A percentile compares a stretch with the other conserved stretches of the same genome.
phyloP scores from a whole-genome alignment of 2,113 vertebrate genomes.

The Dendropsophus ebraccatus region DNA sequence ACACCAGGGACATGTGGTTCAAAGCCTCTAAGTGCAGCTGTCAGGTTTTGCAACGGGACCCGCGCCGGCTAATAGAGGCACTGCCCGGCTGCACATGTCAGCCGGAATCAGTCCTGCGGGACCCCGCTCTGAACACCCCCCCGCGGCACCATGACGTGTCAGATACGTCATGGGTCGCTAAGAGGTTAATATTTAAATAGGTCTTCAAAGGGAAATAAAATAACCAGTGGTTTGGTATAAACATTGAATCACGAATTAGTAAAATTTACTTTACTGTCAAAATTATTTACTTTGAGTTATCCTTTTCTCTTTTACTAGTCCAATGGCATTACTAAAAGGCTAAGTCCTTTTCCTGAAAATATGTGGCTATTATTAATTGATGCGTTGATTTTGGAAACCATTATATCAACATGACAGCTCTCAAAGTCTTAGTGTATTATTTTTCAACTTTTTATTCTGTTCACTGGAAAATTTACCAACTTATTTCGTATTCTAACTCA shows the following conservation, averaged over 20 bases:
- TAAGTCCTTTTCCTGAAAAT: constrained; percentile 43
- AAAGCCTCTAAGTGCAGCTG: too few relatives aligned
- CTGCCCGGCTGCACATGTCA: too few relatives aligned
- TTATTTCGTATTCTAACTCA: constrained; percentile 48
- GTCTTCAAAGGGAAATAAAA: constrained; percentile 56
- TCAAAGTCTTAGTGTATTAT: constrained; percentile 32
- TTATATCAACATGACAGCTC: constrained; percentile 53
- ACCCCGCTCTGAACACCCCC: too few relatives aligned
- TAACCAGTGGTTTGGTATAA: constrained; percentile 50
- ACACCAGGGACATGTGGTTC: too few relatives aligned
- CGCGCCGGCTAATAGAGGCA: too few relatives aligned
- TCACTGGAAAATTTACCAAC: constrained; percentile 32
- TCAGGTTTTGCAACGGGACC: too few relatives aligned
- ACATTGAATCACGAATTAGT: constrained; percentile 53
- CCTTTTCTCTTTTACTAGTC: constrained; percentile 40
- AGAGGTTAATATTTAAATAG: constrained; percentile 43
- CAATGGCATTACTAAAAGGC: constrained; percentile 19
- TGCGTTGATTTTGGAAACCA: constrained; percentile 51
- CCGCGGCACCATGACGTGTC: too few relatives aligned
- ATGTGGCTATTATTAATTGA: constrained; percentile 37
- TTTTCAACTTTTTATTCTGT: constrained; percentile 39
- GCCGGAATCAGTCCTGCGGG: too few relatives aligned
- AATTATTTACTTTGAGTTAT: constrained; percentile 54
- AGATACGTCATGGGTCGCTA: too few relatives aligned
- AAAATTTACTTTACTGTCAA: constrained; percentile 57